Percentiles rank a stretch among this genome's conserved stretches.
Evolutionary conservation across 2,113 vertebrate species (phyloP).

Genomic region (Polypterus bichir): DNA sequence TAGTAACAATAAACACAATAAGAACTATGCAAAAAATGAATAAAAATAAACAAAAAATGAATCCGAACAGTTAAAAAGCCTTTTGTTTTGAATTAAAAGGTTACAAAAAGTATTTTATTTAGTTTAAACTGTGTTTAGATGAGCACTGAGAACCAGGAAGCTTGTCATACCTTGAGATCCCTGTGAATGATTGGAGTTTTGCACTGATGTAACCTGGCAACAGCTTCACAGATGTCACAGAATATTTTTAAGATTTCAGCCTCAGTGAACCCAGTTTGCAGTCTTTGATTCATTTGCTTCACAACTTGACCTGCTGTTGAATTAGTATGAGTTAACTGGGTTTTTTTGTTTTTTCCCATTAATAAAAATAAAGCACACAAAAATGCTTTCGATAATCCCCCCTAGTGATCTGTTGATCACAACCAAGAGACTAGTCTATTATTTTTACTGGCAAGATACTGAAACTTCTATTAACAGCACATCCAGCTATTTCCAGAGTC

Average conservation of each 20-base stretch:
- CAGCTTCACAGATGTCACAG: conserved; percentile 87
- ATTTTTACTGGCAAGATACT: too few species aligned
- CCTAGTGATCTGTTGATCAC: too few species aligned
- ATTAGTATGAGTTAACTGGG: neutral
- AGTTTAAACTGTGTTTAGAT: too few species aligned
- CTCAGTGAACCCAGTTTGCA: conserved; percentile 81
- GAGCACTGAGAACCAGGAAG: neutral
- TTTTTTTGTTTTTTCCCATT: neutral
- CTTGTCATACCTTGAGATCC: conserved; percentile 72
- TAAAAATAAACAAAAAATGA: neutral
- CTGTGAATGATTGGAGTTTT: conserved; percentile 90
- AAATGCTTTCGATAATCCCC: too few species aligned
- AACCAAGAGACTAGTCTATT: too few species aligned
- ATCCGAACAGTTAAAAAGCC: neutral
- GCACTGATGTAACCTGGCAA: conserved; percentile 87
- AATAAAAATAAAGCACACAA: neutral
- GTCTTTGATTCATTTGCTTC: conserved; percentile 90
- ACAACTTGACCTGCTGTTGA: conserved; percentile 83
- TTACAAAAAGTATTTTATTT: neutral
- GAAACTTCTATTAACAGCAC: too few species aligned
- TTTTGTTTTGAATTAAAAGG: neutral
- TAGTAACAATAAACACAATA: too few species aligned
- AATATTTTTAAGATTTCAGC: conserved; percentile 80
- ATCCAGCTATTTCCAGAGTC: too few species aligned
- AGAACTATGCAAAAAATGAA: too few species aligned